phyloP scores from a whole-genome alignment of 2,113 vertebrate genomes.

The Rhineura floridana region DNA sequence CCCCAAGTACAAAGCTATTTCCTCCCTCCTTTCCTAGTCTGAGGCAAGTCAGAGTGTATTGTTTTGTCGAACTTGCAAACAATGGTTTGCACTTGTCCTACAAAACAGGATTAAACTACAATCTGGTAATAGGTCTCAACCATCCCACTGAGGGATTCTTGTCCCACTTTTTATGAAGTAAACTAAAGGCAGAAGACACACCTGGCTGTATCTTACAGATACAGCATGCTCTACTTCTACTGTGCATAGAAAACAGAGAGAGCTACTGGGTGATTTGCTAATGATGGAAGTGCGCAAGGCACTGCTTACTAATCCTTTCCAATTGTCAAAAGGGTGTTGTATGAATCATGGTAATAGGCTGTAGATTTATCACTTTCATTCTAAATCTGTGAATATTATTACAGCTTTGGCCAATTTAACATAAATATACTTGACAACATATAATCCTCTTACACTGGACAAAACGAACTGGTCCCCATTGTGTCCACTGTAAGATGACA shows the following conservation, averaged over 20 bases:
- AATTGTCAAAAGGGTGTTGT: not conserved
- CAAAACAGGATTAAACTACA: not conserved
- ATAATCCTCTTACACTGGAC: not conserved
- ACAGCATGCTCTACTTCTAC: not conserved
- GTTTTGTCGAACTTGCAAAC: not conserved
- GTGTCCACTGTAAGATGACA: not conserved
- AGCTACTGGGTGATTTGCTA: not conserved
- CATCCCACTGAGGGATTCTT: not conserved
- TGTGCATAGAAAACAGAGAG: not conserved
- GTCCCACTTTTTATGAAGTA: not conserved
- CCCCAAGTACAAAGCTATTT: not conserved
- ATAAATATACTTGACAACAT: conserved; percentile 3
- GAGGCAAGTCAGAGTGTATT: not conserved
- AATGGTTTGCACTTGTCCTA: not conserved
- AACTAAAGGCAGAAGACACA: not conserved
- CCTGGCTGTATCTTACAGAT: not conserved
- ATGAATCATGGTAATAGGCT: not conserved
- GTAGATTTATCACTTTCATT: not conserved
- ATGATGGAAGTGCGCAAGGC: not conserved
- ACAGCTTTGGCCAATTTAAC: conserved; percentile 13
- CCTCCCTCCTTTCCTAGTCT: not conserved
- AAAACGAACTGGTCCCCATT: not conserved
- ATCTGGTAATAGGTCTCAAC: not conserved
- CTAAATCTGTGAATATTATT: not conserved
- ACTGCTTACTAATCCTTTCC: not conserved